phyloP scores from a whole-genome alignment of 2,888 invertebrate genomes.

The Cephus rjabovi region DNA sequence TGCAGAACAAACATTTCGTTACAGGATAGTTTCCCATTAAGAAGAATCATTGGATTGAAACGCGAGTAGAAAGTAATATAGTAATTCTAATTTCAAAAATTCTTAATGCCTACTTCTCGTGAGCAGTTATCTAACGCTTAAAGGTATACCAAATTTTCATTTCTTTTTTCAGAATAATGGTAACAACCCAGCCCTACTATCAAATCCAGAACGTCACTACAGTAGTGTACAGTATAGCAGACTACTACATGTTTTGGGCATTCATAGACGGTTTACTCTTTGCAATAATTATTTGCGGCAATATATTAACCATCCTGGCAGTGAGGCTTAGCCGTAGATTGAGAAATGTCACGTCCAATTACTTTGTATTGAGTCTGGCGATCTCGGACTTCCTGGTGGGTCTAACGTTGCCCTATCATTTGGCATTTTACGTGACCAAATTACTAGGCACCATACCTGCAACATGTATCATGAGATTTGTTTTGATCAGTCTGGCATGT shows the following conservation, averaged over 20 bases:
- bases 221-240: not conserved
- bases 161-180: not conserved
- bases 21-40: not conserved
- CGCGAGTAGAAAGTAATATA: not conserved
- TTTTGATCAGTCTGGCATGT: slow-evolving; percentile 80
- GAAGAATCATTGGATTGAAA: not conserved
- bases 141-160: not conserved
- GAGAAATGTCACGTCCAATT: slow-evolving; percentile 79
- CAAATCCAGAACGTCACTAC: not conserved
- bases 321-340: slow-evolving; percentile 78
- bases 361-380: slow-evolving; percentile 83
- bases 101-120: not conserved
- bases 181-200: not conserved
- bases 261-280: slow-evolving; percentile 76
- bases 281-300: slow-evolving; percentile 77
- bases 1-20: not conserved
- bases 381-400: slow-evolving; percentile 84
- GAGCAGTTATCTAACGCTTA: not conserved
- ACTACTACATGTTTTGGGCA: slow-evolving; percentile 69
- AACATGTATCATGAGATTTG: slow-evolving; percentile 77
- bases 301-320: slow-evolving; percentile 81
- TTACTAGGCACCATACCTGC: slow-evolving; percentile 73
- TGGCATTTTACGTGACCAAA: slow-evolving; percentile 77
- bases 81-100: not conserved
- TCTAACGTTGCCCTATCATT: slow-evolving; percentile 81